Evolutionary conservation across 2,888 invertebrate species (phyloP).

Genomic region (Gymnosoma rotundatum): DNA sequence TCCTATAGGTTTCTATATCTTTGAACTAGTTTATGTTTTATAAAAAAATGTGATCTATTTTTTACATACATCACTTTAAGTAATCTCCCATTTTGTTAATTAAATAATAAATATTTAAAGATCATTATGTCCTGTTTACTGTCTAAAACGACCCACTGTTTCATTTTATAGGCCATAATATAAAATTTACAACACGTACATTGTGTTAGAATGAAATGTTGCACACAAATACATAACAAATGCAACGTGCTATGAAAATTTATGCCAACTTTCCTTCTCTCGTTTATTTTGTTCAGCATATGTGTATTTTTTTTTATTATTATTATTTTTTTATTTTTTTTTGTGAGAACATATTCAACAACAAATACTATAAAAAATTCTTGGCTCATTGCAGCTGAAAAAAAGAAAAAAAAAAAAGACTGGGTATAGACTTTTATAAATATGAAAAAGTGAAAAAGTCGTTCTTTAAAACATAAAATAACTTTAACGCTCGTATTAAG

Average conservation of each 20-base stretch:
- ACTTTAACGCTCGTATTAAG: background rate
- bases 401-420: background rate
- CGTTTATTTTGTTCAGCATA: constrained; percentile 3
- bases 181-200: background rate
- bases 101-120: too few relatives aligned
- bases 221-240: constrained; percentile 41
- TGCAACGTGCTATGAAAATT: constrained; percentile 54
- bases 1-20: too few relatives aligned
- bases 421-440: background rate
- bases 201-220: constrained; percentile 38
- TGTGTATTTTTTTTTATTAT: background rate
- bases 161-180: background rate
- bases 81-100: too few relatives aligned
- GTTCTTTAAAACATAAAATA: background rate
- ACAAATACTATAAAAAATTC: background rate
- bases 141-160: background rate
- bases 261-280: background rate
- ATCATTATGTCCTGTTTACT: too few relatives aligned
- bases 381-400: background rate
- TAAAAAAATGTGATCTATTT: too few relatives aligned
- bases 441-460: background rate
- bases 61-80: too few relatives aligned
- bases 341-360: background rate
- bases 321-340: too few relatives aligned
- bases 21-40: too few relatives aligned